phyloP scores from a whole-genome alignment of 2,113 vertebrate species.

The Dendropsophus ebraccatus region DNA sequence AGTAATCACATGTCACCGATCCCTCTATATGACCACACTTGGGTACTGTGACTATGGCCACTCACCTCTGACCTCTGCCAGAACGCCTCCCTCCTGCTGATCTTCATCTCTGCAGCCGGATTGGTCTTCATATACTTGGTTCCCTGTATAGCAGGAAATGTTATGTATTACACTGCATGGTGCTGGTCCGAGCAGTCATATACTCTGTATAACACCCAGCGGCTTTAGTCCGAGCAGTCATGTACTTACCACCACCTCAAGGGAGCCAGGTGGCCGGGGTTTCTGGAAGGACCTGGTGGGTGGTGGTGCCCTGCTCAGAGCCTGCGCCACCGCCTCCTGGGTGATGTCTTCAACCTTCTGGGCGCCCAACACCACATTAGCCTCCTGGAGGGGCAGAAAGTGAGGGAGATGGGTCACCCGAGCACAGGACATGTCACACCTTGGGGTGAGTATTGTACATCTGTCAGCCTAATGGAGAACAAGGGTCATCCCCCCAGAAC shows the following conservation, averaged over 20 bases:
- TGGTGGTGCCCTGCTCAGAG: conserved; percentile 67
- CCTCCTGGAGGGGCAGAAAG: conserved; percentile 69
- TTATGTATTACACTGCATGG: too few relatives aligned
- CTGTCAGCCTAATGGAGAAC: too few relatives aligned
- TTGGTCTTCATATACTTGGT: conserved; percentile 88
- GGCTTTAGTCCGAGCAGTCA: too few relatives aligned
- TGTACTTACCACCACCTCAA: conserved; percentile 75
- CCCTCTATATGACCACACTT: too few relatives aligned
- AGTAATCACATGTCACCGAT: neutral
- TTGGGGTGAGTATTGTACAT: too few relatives aligned
- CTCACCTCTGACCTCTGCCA: conserved; percentile 85
- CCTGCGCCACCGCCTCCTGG: conserved; percentile 69
- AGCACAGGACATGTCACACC: too few relatives aligned
- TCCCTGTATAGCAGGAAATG: conserved; percentile 67
- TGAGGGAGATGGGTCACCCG: neutral
- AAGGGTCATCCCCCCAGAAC: too few relatives aligned
- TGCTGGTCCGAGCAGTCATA: too few relatives aligned
- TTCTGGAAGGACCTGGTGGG: conserved; percentile 69
- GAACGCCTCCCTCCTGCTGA: conserved; percentile 82
- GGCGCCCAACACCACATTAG: conserved; percentile 71
- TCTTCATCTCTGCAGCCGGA: conserved; percentile 82
- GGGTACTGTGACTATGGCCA: too few relatives aligned
- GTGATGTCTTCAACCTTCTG: conserved; percentile 74
- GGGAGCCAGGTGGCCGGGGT: conserved; percentile 68
- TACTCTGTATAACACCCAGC: too few relatives aligned